A percentile compares a stretch with the other conserved stretches of the same genome.
Conservation (phyloP, 2,797 vertebrate genomes). For the Cephalopachus bancanus region DNA sequence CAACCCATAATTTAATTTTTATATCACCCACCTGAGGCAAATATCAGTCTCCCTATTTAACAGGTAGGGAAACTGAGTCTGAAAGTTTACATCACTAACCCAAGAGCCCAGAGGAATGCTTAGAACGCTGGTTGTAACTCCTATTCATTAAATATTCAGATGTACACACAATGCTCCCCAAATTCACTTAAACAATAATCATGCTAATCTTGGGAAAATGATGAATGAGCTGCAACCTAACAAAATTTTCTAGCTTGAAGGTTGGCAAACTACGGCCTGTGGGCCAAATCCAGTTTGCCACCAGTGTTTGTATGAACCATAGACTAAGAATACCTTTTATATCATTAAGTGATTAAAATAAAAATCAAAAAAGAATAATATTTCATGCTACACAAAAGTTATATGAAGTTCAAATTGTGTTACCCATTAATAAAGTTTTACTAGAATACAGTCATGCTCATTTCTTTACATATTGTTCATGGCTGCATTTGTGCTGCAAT, state of each 20-base stretch:
- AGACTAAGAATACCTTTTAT: background rate
- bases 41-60: background rate
- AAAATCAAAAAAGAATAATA: background rate
- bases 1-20: background rate
- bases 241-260: background rate
- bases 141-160: background rate
- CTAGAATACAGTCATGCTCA: background rate
- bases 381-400: background rate
- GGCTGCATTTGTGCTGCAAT: background rate
- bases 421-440: background rate
- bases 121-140: background rate
- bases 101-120: background rate
- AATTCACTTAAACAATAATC: background rate
- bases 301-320: background rate
- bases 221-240: background rate
- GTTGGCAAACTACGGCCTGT: background rate
- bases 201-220: background rate
- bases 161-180: background rate
- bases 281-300: background rate
- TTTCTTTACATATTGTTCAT: background rate
- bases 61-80: background rate
- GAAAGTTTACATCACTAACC: background rate
- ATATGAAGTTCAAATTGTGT: slow-evolving; percentile 6
- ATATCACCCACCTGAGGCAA: background rate
- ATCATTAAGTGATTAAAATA: background rate